Conservation (phyloP, 2,797 vertebrate species). For the Oryzias dopingdopingensis region DNA sequence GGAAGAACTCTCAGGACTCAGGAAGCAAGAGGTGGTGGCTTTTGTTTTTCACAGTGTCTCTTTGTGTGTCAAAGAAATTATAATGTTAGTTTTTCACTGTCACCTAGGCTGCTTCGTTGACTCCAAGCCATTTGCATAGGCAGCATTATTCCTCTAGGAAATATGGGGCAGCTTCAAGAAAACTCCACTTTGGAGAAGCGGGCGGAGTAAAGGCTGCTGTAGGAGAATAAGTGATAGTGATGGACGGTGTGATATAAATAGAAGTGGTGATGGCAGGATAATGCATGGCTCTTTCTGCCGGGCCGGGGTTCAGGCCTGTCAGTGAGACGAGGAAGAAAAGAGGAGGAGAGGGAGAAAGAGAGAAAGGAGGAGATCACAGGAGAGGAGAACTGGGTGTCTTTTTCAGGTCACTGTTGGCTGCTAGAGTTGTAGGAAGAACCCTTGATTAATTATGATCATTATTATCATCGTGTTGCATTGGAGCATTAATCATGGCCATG, state of each 20-base stretch:
- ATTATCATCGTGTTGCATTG: constrained; percentile 75
- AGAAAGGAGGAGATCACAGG: constrained; percentile 21
- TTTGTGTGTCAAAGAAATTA: constrained; percentile 58
- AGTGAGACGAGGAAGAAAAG: constrained; percentile 69
- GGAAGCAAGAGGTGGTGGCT: constrained; percentile 54
- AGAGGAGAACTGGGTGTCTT: constrained; percentile 68
- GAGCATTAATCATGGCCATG: constrained; percentile 75
- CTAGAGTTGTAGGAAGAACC: constrained; percentile 76
- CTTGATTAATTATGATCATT: constrained; percentile 84
- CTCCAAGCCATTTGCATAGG: constrained; percentile 75
- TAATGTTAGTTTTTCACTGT: constrained; percentile 73
- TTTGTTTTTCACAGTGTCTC: constrained; percentile 63
- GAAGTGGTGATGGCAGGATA: constrained; percentile 84
- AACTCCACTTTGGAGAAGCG: constrained; percentile 72
- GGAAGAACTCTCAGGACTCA: constrained; percentile 44
- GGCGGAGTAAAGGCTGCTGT: constrained; percentile 61
- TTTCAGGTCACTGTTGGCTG: constrained; percentile 79
- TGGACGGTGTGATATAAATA: constrained; percentile 86
- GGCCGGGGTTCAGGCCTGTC: constrained; percentile 79
- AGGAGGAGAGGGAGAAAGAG: constrained; percentile 38
- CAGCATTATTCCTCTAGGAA: constrained; percentile 69
- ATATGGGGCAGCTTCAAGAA: constrained; percentile 83
- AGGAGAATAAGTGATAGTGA: constrained; percentile 84
- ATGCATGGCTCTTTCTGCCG: constrained; percentile 80
- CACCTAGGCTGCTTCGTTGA: constrained; percentile 63